Percentiles rank a stretch among this genome's conserved stretches.
Evolutionary conservation across 2,113 vertebrate species (phyloP).

Genomic region (Vidua macroura): DNA sequence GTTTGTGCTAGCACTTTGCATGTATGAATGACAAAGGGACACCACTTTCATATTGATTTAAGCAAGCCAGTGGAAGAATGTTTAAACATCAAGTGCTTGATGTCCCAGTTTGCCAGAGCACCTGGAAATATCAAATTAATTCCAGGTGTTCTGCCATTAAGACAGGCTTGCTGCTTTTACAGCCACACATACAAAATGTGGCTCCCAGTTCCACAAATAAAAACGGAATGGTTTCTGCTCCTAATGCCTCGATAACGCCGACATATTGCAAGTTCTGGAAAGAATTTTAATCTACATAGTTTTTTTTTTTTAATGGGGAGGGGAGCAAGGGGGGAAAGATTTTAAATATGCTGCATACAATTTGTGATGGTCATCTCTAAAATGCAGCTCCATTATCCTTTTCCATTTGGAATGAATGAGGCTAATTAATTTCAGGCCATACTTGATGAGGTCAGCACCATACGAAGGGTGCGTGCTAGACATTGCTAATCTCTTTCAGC

Average conservation of each 20-base stretch:
- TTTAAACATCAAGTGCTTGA: constrained; percentile 42
- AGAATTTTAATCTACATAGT: constrained; percentile 74
- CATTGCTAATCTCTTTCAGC: constrained; percentile 86
- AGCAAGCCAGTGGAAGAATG: constrained; percentile 27
- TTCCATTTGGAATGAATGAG: constrained; percentile 84
- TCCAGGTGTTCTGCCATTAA: constrained; percentile 58
- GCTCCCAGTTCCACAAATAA: constrained; percentile 26
- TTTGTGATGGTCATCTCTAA: constrained; percentile 81
- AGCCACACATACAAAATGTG: not conserved
- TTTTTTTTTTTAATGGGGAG: constrained; percentile 56
- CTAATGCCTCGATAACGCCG: constrained; percentile 54
- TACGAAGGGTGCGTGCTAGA: constrained; percentile 80
- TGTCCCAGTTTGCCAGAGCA: constrained; percentile 46
- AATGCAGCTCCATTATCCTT: constrained; percentile 79
- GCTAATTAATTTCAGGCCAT: constrained; percentile 86
- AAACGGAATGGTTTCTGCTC: constrained; percentile 35
- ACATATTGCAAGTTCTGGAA: constrained; percentile 69
- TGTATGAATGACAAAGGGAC: constrained; percentile 54
- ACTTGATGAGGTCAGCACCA: constrained; percentile 85
- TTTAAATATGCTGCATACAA: constrained; percentile 78
- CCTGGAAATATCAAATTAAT: constrained; percentile 68
- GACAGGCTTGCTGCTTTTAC: constrained; percentile 32
- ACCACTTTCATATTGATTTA: constrained; percentile 45
- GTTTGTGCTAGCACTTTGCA: constrained; percentile 55
- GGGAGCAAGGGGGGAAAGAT: not conserved